Base-by-base conservation (phyloP, 2,113 vertebrate species). In the Anolis sagrei region DNA sequence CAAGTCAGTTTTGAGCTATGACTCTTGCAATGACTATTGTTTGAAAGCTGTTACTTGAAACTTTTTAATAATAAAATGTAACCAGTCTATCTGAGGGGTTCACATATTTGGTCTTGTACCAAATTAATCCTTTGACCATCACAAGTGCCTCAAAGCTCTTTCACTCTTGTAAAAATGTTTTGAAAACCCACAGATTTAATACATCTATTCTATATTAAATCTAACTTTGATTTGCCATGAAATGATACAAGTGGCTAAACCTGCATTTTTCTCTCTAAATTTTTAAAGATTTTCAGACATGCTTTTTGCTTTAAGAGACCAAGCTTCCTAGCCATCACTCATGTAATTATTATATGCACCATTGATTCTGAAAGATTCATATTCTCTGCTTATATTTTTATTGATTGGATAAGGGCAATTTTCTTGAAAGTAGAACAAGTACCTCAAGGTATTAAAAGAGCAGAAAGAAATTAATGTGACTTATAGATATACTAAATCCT, bases 341-440 rank as follows among this genome's bases (percentile, higher is more conserved):
- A 69, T 83, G 78, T 93, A 92, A 95, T 95, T 95, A 96, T 90
- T 94, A 89, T 87, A 92, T 69, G 39, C 91, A 89, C 90, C 93
- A 95, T 94, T 25, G 90, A 96, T 95, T 94, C 88, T 89, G 90
- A 92, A 94, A 93, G 89, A 92, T 93, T 95, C 93, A 90, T 91
- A 93, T 93, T 91, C 94, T 89, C 92, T 80, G 76, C 72, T 25
- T 81, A 92, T 93, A 86, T 90, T 93, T 91, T 92, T 91, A 95
- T 94, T 94, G 95, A 94, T 94, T 92, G 85, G 73, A 84, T 85
- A 83, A 93, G 89, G 73, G 84, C 94, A 89, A 93, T 95, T 87
- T 96, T 96, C 93, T 76, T 94, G 91, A 95, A 94, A 84, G 72
- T 75, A 93, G 91, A 93, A 89, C 86, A 92, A 93, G 82, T 90